Base-by-base conservation (phyloP, 2,888 invertebrate species). In the Tachina fera region DNA sequence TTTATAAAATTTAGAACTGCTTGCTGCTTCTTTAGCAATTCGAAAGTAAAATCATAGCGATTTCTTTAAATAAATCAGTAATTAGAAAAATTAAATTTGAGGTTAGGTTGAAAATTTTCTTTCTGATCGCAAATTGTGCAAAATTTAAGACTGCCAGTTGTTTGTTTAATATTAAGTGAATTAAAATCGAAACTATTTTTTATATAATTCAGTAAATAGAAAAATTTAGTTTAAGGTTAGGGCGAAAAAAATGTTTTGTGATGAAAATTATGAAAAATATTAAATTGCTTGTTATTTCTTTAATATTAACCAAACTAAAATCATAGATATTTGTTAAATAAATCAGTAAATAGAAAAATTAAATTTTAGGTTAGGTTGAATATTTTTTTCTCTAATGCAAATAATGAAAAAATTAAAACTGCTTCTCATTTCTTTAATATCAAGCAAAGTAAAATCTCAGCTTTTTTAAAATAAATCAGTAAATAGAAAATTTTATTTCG, bases 31-130 rank as follows among this genome's bases (percentile, higher is more conserved):
- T 3, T 22, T 14, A 3, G 14, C 0, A 56, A 43, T n/a, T n/a
- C 1, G 0, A 58, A 22, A 11, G 1, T 11, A 71, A 58, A 4
- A n/a, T 3, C 3, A 4, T 31, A 11, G n/a, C n/a, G 0, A 9
- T 14, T 11, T 16, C 41, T 49, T 13, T 0, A 39, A 16, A 14
- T 39, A 47, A 49, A 41, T 0, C 1, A 14, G 0, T n/a, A 60
- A 51, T n/a, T 51, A 3, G 9, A n/a, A 14, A 22, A 75, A 63
- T 16, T 22, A 43, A 53, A 13, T 47, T 47, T 22, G 31, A 53
- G 19, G n/a, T 53, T 53, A 53, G 16, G 9, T 1, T 53, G 9
- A 16, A 53, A 31, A 31, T 0, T 1, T 6, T 31, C 2, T 31
- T 31, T 6, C 6, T 6, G 1, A 6, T 5, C 1, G 9, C 14